Evolutionary conservation across 2,797 vertebrate species (phyloP).

Genomic region (Sylvilagus floridanus): DNA sequence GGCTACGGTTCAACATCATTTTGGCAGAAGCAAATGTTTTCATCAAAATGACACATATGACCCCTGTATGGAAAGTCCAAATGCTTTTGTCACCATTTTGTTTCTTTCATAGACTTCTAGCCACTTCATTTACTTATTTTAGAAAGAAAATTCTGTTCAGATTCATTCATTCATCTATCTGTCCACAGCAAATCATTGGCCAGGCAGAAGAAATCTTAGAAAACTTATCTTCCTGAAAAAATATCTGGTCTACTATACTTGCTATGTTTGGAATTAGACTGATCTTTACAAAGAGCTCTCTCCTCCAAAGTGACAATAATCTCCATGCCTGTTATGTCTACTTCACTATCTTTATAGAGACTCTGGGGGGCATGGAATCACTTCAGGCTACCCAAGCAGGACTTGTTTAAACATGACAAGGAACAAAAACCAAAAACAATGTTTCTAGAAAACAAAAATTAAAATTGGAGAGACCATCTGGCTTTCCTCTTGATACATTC

Average conservation of each 20-base stretch:
- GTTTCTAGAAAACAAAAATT: slow-evolving; percentile 45
- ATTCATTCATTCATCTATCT: neutral
- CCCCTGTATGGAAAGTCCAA: neutral
- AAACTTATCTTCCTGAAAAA: neutral
- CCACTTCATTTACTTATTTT: neutral
- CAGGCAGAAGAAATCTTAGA: neutral
- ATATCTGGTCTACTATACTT: slow-evolving; percentile 24
- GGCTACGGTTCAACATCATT: neutral
- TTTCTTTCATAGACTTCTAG: neutral
- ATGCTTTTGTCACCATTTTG: neutral
- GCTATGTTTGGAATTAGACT: neutral
- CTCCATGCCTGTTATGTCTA: neutral
- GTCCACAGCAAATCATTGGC: neutral
- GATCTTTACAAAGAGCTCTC: neutral
- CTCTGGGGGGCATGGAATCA: neutral
- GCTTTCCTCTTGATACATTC: neutral
- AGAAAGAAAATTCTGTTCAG: slow-evolving; percentile 31
- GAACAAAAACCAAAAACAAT: slow-evolving; percentile 43
- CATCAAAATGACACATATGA: neutral
- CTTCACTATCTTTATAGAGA: neutral
- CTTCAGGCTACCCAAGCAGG: neutral
- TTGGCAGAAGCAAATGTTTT: neutral
- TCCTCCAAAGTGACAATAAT: neutral
- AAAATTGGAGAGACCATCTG: neutral
- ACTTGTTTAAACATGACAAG: neutral